Evolutionary conservation across 2,113 vertebrate species (phyloP).

Genomic region (Rhynchomys soricoides): DNA sequence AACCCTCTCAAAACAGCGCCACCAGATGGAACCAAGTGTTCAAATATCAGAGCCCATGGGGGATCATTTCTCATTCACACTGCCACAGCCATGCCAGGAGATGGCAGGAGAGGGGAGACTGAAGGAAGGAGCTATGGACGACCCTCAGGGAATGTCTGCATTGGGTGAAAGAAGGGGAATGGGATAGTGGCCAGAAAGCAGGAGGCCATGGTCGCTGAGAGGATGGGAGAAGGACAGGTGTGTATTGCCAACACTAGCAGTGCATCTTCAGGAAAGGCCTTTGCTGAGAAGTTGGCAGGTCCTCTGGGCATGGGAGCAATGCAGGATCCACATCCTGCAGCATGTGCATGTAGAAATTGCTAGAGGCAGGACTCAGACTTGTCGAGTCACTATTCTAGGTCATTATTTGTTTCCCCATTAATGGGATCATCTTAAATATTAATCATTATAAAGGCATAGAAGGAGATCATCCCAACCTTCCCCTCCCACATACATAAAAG

Average conservation of each 20-base stretch:
- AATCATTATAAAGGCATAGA: neutral
- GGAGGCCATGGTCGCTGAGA: neutral
- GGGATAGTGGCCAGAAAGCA: neutral
- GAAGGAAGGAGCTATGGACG: neutral
- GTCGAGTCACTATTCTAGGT: neutral
- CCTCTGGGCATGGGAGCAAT: too few species aligned
- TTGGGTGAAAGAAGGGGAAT: neutral
- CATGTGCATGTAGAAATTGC: fast-evolving
- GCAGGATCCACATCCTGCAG: neutral
- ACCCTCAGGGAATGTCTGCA: neutral
- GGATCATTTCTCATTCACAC: neutral
- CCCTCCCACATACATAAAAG: neutral
- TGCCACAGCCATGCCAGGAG: neutral
- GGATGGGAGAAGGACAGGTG: neutral
- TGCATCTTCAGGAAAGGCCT: neutral
- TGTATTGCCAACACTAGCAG: neutral
- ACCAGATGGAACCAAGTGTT: neutral
- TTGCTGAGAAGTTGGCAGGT: neutral
- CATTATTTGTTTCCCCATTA: neutral
- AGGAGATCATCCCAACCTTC: neutral
- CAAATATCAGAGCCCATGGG: neutral
- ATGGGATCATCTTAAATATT: neutral
- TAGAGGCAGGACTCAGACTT: neutral
- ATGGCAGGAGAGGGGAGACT: neutral
- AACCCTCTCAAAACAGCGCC: neutral